These are phyloP conservation scores for Phymatocera aterrima DNA, from an alignment of 2,888 invertebrate species.

Conservation along the genomic window DNA sequence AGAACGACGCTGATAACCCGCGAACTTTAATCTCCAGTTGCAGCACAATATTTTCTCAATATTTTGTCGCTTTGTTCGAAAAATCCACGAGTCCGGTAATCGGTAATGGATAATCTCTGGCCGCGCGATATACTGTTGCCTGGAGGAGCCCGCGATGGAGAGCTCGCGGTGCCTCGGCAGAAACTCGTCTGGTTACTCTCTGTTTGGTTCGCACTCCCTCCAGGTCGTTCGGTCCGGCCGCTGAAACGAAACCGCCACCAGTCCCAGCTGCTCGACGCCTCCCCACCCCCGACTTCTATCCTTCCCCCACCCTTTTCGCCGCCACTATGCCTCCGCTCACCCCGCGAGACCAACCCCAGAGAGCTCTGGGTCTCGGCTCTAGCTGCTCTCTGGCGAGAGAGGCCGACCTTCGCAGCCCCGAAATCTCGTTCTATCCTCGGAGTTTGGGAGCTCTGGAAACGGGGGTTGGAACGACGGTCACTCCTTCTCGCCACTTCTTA, in stretches of 20 bases:
- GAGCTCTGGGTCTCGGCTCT: slow-evolving; percentile 12
- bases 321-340: slow-evolving; percentile 27
- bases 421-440: slow-evolving; percentile 27
- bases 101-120: not conserved
- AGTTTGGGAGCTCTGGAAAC: slow-evolving; percentile 40
- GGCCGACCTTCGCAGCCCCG: slow-evolving; percentile 29
- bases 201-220: slow-evolving; percentile 62
- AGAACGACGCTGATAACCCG: not conserved
- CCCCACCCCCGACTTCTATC: slow-evolving; percentile 51
- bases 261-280: slow-evolving; percentile 46
- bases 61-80: not conserved
- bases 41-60: no score
- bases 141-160: slow-evolving; percentile 31
- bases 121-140: slow-evolving; percentile 11
- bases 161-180: slow-evolving; percentile 66
- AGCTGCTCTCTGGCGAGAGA: not conserved
- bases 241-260: slow-evolving; percentile 56
- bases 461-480: slow-evolving; percentile 59
- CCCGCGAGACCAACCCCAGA: slow-evolving; percentile 39
- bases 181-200: slow-evolving; percentile 72
- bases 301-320: slow-evolving; percentile 26
- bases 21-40: no score
- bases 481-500: slow-evolving; percentile 70
- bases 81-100: not conserved
- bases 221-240: slow-evolving; percentile 56